Conservation (phyloP, 1,140 invertebrate genomes). For the Meteorus sp. region DNA sequence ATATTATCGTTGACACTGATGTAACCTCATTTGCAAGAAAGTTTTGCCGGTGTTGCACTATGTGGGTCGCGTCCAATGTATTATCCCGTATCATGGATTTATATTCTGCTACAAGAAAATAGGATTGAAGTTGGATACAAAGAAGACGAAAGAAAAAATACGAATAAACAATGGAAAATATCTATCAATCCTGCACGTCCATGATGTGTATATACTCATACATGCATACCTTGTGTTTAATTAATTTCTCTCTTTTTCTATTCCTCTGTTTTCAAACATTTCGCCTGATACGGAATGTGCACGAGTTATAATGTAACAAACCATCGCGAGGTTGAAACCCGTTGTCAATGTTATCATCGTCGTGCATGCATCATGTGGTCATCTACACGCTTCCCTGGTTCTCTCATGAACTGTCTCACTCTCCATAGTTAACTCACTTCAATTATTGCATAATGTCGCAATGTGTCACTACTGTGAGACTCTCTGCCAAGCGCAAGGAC, state of each 20-base stretch:
- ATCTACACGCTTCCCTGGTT: background rate
- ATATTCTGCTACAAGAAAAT: too few relatives aligned
- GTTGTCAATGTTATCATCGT: conserved; percentile 16
- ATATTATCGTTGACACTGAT: too few relatives aligned
- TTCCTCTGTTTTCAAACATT: background rate
- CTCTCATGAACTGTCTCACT: too few relatives aligned
- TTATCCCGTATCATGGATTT: conserved; percentile 6
- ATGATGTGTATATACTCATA: too few relatives aligned
- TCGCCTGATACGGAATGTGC: background rate
- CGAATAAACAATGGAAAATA: background rate
- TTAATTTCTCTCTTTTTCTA: background rate
- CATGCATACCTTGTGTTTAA: too few relatives aligned
- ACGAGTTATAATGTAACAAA: too few relatives aligned
- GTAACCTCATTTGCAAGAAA: too few relatives aligned
- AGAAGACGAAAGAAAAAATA: background rate
- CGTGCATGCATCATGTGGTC: background rate
- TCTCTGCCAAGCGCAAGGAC: conserved; percentile 15
- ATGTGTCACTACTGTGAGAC: conserved; percentile 12
- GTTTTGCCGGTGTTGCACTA: too few relatives aligned
- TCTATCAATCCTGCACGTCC: too few relatives aligned
- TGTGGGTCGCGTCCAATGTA: conserved; percentile 10
- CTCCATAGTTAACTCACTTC: conserved; percentile 3
- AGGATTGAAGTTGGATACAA: too few relatives aligned
- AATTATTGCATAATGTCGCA: conserved; percentile 21
- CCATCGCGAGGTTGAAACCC: background rate